Base-by-base conservation (phyloP, 1,140 invertebrate species). In the Streblospio benedicti region DNA sequence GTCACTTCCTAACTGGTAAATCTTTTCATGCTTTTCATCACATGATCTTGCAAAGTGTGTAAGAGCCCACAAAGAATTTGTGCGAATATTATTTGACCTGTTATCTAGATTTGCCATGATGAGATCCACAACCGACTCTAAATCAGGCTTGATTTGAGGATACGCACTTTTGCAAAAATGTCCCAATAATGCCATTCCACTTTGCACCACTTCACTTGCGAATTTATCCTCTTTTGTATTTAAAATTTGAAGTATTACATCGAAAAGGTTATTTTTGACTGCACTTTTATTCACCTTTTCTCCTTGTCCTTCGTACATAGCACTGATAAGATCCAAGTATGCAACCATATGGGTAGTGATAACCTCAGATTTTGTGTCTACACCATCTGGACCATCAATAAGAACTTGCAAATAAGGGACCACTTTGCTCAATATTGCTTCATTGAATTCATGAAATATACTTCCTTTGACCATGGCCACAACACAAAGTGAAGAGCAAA, bases 231-330 rank as follows among this genome's bases (percentile, higher is more conserved):
- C 32, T 50, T 23, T 33, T n/a, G n/a, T n/a, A n/a, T n/a, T n/a
- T 16, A 59, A 38, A 16, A 59, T 32, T 5, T 35, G 28, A 30
- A 52, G 30, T 1, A 27, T 18, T 18, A 33, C 18, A 5, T 50
- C 27, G 3, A 35, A 20, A 23, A 59, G 16, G 0, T 35, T 51
- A 32, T 52, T 25, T 28, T 59, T 31, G 18, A 20, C n/a, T 3
- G 31, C 32, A 9, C 18, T 14, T 4, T 28, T 38, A 14, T 4
- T 31, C 45, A 35, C 45, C 14, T 38, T 18, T 16, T 16, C 27
- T 25, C 57, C 27, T 38, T 59, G 57, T 4, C 57, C 57, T 23
- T 59, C 57, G 33, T 33, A 59, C 18, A 59, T 59, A 14, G 57
- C 45, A 25, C 57, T 59, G 4, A 35, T 50, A 27, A 59, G 28